Conservation (phyloP, 2,888 invertebrate species). For the Aleiodes testaceus region DNA sequence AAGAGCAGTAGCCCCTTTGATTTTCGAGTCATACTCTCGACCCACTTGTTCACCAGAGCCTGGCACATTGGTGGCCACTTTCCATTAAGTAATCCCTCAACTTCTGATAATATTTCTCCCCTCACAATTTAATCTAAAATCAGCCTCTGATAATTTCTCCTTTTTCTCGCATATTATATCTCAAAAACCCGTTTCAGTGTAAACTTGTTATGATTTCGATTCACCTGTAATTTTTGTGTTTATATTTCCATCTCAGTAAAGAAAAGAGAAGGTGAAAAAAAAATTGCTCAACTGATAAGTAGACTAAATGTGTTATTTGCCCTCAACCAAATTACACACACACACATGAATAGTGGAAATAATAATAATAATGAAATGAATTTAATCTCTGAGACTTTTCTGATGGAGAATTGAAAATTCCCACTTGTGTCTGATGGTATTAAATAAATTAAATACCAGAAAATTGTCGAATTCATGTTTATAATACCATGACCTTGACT, state of each 20-base stretch:
- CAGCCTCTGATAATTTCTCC: neutral
- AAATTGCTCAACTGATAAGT: too few species aligned
- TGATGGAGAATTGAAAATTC: too few species aligned
- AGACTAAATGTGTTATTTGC: too few species aligned
- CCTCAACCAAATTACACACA: too few species aligned
- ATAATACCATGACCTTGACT: conserved; percentile 70
- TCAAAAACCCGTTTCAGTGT: conserved; percentile 12
- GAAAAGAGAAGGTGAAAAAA: neutral
- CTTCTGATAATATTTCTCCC: conserved; percentile 56
- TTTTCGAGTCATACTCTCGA: conserved; percentile 56
- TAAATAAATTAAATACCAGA: neutral
- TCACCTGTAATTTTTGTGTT: conserved; percentile 1
- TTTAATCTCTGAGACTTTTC: too few species aligned
- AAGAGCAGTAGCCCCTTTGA: conserved; percentile 51
- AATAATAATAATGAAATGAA: too few species aligned
- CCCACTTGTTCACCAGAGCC: conserved; percentile 65
- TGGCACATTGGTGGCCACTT: conserved; percentile 60
- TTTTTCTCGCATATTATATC: neutral
- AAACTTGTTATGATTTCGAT: neutral
- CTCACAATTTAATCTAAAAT: conserved; percentile 44
- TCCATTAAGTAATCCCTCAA: conserved; percentile 64
- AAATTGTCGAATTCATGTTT: conserved; percentile 42
- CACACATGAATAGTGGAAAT: too few species aligned
- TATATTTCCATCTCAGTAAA: neutral
- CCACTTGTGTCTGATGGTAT: too few species aligned